Evolutionary conservation across 1,140 invertebrate species (phyloP), one percentile per base, ranked within the genome.

Genomic region (Parasteatoda tepidariorum): DNA sequence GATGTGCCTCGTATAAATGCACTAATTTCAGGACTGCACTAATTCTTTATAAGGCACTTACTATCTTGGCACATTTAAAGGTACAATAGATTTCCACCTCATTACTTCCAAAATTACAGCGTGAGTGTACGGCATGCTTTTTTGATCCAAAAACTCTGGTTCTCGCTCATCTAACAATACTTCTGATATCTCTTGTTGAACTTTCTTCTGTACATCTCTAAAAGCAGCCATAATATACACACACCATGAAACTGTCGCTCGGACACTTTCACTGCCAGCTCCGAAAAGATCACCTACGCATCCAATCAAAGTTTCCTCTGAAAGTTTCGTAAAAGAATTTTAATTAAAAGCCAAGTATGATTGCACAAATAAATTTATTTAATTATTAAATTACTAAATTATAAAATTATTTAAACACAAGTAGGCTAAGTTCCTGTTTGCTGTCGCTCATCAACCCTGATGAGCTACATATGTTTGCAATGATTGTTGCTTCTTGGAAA

Each of bases 141-240:
- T 74, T 18, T n/a, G 83, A 28, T 85, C 84, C 54, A 73, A 70
- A 30, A 83, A 85, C 59, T 75, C 83, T 0, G 85, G 85, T 34
- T 22, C 61, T 62, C 84, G 74, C n/a, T 84, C 78, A 2, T 55
- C 11, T 41, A 90, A 90, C 18, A 94, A 87, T 3, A 90, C 88
- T 0, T 87, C 86, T 31, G 92, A 90, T 22, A 96, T 90, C 88
- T 95, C 94, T 0, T 91, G 85, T 57, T 85, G 85, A 3, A 89
- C 67, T 73, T 86, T 86, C 41, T 84, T 71, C 64, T 90, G 89
- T 5, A 88, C 85, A 9, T 89, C 84, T 11, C 87, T 88, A 92
- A 88, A 85, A 9, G 67, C 78, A 0, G 87, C 86, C 41, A 88
- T 73, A 18, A 85, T 85, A 6, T 88, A 68, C 26, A 89, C 26